These are phyloP conservation scores for Sicus ferrugineus DNA, from an alignment of 2,888 invertebrate genomes.

Conservation along the genomic window DNA sequence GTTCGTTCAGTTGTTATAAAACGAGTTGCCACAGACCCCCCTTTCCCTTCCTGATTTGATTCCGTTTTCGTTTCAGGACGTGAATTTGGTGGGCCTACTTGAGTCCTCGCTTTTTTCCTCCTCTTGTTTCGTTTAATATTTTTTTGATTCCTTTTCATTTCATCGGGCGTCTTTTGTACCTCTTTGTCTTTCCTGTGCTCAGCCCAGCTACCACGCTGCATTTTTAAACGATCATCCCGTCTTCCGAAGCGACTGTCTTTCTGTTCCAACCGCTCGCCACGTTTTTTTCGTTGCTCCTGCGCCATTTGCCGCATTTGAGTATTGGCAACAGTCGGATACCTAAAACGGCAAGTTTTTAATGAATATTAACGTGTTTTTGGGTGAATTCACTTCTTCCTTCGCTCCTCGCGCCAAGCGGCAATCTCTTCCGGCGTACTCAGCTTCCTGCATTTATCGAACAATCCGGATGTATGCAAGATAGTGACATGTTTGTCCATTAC, in stretches of 20 bases:
- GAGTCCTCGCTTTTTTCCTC: slow-evolving; percentile 13
- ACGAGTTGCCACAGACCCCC: too few relatives aligned
- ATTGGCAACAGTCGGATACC: slow-evolving; percentile 77
- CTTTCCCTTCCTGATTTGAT: background rate
- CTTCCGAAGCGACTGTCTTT: slow-evolving; percentile 64
- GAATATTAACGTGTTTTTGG: background rate
- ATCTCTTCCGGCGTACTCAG: slow-evolving; percentile 83
- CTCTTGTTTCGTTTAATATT: slow-evolving; percentile 9
- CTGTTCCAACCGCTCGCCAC: slow-evolving; percentile 77
- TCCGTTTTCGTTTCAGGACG: background rate
- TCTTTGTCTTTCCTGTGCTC: slow-evolving; percentile 33
- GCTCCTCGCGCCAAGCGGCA: slow-evolving; percentile 82
- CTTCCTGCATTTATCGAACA: slow-evolving; percentile 80
- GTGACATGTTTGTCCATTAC: slow-evolving; percentile 82
- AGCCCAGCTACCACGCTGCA: background rate
- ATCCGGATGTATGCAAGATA: slow-evolving; percentile 84
- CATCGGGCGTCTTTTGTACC: slow-evolving; percentile 2
- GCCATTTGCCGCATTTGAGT: slow-evolving; percentile 72
- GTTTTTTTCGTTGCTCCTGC: slow-evolving; percentile 72
- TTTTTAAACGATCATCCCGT: slow-evolving; percentile 55
- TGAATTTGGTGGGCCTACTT: background rate
- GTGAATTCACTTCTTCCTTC: slow-evolving; percentile 70
- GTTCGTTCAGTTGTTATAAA: background rate
- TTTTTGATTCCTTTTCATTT: slow-evolving; percentile 28
- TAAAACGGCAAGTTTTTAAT: slow-evolving; percentile 25